Conservation (phyloP, 2,888 invertebrate genomes). For the Pyrrhosoma nymphula region DNA sequence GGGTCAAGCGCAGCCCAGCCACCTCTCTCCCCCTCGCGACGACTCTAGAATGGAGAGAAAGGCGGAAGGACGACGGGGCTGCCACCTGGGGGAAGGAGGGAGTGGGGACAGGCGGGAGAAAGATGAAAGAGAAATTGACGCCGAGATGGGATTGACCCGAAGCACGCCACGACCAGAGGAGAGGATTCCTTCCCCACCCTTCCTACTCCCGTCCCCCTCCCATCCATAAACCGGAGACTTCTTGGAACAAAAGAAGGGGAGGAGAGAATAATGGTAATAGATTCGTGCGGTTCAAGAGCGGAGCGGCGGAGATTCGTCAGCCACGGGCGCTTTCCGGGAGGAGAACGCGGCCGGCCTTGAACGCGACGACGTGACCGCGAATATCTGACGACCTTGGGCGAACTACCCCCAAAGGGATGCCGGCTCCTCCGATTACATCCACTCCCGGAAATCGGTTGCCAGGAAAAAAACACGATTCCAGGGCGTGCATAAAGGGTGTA, state of each 20-base stretch:
- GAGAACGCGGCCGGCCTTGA: neutral
- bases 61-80: slow-evolving; percentile 28
- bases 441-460: neutral
- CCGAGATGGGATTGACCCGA: neutral
- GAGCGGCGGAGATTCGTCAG: neutral
- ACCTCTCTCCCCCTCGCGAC: neutral
- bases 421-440: neutral
- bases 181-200: neutral
- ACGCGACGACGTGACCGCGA: neutral
- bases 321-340: neutral
- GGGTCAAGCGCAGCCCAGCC: too few species aligned
- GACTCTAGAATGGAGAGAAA: slow-evolving; percentile 22
- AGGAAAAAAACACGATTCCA: neutral
- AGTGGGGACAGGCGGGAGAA: neutral
- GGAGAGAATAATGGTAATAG: neutral
- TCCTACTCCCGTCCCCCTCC: neutral
- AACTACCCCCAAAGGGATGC: neutral
- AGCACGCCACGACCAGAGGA: neutral
- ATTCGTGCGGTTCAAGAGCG: neutral
- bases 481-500: too few species aligned
- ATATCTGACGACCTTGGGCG: neutral
- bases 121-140: slow-evolving; percentile 39
- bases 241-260: neutral
- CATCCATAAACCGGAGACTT: neutral
- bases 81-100: neutral